Base-by-base conservation (phyloP, 2,888 invertebrate species). In the Dicycla oo region DNA sequence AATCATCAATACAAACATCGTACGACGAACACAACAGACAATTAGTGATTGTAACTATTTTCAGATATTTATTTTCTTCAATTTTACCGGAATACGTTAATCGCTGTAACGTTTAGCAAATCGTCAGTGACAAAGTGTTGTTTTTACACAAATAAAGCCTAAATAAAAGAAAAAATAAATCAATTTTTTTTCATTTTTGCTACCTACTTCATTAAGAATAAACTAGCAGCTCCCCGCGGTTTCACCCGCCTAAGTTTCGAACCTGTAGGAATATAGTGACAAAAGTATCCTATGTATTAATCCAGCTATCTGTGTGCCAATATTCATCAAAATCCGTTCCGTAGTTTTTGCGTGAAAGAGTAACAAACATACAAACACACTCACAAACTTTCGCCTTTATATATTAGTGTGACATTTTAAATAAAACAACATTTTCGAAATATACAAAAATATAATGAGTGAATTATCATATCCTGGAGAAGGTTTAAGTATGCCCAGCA, bases 391-490 rank as follows among this genome's bases (percentile, higher is more conserved):
- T n/a, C n/a, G n/a, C n/a, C n/a, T n/a, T n/a, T n/a, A n/a, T n/a
- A n/a, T n/a, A n/a, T n/a, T n/a, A n/a, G n/a, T n/a, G n/a, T n/a
- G n/a, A n/a, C n/a, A 3, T 10, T 26, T 38, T 4, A 34, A 69
- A 13, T 69, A 40, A 73, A 71, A 58, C 40, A 51, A 58, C 20
- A 34, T 18, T 58, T 34, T 73, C 15, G 0, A 71, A 73, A 73
- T 43, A 23, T 71, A 71, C 20, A 71, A 71, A 70, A 72, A 40
- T 57, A 72, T 57, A 54, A 43, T n/a, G n/a, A n/a, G n/a, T 57
- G 26, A 62, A 18, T 13, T 8, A 40, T 20, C 34, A 3, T 43
- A 43, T 13, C 3, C 8, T 61, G n/a, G 20, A 45, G 15, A 30
- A 15, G 30, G 15, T 20, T 5, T 13, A 34, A 34, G 34, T 34